A percentile compares a stretch with the other conserved stretches of the same genome.
Conservation (phyloP, 1,140 invertebrate species). For the Zaprionus capensis region DNA sequence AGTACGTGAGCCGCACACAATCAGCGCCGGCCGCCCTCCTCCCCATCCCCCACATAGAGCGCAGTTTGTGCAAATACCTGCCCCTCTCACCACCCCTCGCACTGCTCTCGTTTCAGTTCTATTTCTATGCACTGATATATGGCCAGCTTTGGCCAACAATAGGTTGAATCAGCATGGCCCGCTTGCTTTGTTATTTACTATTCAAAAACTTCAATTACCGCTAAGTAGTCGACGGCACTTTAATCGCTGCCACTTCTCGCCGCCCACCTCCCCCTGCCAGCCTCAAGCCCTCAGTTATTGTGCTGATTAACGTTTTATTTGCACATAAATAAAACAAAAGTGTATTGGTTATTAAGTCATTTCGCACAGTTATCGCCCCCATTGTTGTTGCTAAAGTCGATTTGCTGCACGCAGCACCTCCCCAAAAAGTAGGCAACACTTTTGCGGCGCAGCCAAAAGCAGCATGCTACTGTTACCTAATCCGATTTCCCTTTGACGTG, state of each 20-base stretch:
- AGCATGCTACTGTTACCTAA: constrained; percentile 15
- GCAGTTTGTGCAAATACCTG: neutral
- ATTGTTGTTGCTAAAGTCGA: constrained; percentile 33
- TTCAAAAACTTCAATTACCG: constrained; percentile 79
- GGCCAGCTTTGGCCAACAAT: constrained; percentile 23
- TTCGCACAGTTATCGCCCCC: constrained; percentile 39
- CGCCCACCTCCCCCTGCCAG: neutral
- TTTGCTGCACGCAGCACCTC: constrained; percentile 30
- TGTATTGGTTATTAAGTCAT: constrained; percentile 76
- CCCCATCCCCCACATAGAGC: neutral
- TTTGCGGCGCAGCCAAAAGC: neutral
- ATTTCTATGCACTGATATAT: constrained; percentile 55
- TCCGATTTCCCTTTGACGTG: constrained; percentile 33
- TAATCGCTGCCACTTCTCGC: constrained; percentile 35
- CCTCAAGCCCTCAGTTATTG: constrained; percentile 35
- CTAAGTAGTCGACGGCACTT: constrained; percentile 61
- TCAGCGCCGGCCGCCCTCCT: constrained; percentile 32
- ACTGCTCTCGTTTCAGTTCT: neutral
- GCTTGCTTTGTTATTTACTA: constrained; percentile 65
- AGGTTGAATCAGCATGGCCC: neutral
- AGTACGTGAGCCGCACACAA: constrained; percentile 78
- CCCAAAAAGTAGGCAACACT: constrained; percentile 44
- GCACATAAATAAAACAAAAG: constrained; percentile 63
- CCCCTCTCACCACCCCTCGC: neutral
- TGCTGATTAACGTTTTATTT: constrained; percentile 73